Conservation (phyloP, 2,113 vertebrate genomes). For the Cheirogaleus medius region DNA sequence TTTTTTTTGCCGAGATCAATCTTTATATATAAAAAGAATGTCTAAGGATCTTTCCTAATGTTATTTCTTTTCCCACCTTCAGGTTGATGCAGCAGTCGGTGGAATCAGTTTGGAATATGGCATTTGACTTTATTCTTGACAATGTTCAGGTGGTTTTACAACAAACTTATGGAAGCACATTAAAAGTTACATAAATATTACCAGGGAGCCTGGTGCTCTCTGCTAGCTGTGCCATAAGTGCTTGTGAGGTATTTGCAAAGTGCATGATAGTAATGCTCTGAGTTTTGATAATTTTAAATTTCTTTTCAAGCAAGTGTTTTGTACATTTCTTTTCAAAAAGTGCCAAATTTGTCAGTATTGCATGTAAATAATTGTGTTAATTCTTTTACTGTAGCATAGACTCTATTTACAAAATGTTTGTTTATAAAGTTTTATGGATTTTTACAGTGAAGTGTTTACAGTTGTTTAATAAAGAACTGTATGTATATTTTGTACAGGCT, state of each 20-base stretch:
- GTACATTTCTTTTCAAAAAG: slow-evolving; percentile 92
- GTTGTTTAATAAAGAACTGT: slow-evolving; percentile 95
- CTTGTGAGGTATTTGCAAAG: slow-evolving; percentile 90
- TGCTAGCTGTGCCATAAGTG: slow-evolving; percentile 88
- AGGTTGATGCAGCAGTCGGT: slow-evolving; percentile 98
- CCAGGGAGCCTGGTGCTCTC: slow-evolving; percentile 83
- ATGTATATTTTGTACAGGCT: slow-evolving; percentile 91
- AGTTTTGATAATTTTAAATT: slow-evolving; percentile 89
- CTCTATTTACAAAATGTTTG: slow-evolving; percentile 93
- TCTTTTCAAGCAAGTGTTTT: slow-evolving; percentile 91
- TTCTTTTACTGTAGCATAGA: slow-evolving; percentile 92
- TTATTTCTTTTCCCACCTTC: neutral
- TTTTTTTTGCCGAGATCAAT: neutral
- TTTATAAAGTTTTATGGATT: slow-evolving; percentile 94
- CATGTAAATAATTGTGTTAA: slow-evolving; percentile 97
- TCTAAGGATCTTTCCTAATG: neutral
- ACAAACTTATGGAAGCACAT: slow-evolving; percentile 96
- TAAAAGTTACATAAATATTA: slow-evolving; percentile 91
- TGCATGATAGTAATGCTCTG: slow-evolving; percentile 89
- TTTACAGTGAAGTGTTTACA: slow-evolving; percentile 98
- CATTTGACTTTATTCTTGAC: slow-evolving; percentile 99
- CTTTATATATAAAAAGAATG: neutral
- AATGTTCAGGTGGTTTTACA: slow-evolving; percentile 99
- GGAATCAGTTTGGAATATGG: slow-evolving; percentile 99
- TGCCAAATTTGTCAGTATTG: slow-evolving; percentile 97